Evolutionary conservation across 2,113 vertebrate species (phyloP), one percentile per base, ranked within the genome.

Genomic region (Cavia porcellus): DNA sequence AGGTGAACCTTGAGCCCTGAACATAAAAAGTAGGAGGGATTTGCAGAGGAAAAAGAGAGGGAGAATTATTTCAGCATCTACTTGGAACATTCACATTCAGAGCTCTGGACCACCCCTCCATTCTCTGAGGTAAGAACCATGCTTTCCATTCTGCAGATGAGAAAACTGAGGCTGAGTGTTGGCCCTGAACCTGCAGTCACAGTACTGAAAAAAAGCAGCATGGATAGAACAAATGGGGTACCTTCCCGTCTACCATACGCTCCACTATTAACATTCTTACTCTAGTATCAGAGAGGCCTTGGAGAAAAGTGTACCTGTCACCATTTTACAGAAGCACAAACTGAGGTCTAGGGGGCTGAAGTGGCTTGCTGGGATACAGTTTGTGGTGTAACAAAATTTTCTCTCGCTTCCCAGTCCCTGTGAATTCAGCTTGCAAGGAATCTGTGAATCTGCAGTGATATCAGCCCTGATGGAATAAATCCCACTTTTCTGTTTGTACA

Each of bases 241-340:
- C 17, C 19, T n/a, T 42, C 59, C 57, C 0, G 13, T 12, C 70
- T 64, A 83, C 35, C 68, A 80, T 50, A 38, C 3, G 17, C 81
- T 38, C 50, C 68, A 7, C 61, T 10, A 7, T 32, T 64, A 32
- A 17, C 3, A 13, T 14, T 38, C 45, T 82, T 28, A 59, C 57
- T 17, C 80, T 57, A 14, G 68, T 55, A 20, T 1, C n/a, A 7
- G 0, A 10, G 47, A 90, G 94, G 82, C 20, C n/a, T 62, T 25
- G 5, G 24, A 24, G 24, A 3, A 1, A 28, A 32, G 19, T 6
- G 14, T 32, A 28, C 24, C 32, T 77, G 47, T 52, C 64, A 11
- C n/a, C 47, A 62, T 92, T 90, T 86, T 85, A 45, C 4, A 55
- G 57, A 91, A 32, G 75, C 81, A 45, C 47, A 90, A 84, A 94